These are phyloP conservation scores for Chiloscyllium punctatum DNA, from an alignment of 2,797 vertebrate species.

Conservation along the genomic window DNA sequence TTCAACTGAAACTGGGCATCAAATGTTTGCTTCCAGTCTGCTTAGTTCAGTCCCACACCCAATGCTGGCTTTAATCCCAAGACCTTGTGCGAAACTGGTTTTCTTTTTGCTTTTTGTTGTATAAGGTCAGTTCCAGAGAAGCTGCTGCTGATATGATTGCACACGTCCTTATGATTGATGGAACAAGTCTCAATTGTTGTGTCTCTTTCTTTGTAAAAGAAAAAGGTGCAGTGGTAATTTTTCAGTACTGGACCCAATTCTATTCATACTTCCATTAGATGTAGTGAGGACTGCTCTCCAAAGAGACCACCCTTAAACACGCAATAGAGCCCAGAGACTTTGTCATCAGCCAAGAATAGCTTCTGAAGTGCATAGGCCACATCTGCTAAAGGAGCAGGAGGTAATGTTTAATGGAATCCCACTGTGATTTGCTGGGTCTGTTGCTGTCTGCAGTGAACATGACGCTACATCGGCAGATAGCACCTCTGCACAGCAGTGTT, in stretches of 20 bases:
- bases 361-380: not conserved
- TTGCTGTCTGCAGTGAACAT: conserved; percentile 8
- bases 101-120: not conserved
- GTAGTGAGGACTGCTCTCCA: not conserved
- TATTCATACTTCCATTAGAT: not conserved
- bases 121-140: not conserved
- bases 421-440: not conserved
- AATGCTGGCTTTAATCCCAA: not conserved
- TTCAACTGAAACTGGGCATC: not conserved
- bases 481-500: not conserved
- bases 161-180: not conserved
- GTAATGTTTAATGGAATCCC: conserved; percentile 12
- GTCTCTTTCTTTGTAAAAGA: not conserved
- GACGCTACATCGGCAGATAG: not conserved
- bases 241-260: not conserved
- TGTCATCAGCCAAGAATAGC: not conserved
- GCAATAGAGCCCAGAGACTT: too few relatives aligned
- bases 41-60: too few relatives aligned
- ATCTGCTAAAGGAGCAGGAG: not conserved
- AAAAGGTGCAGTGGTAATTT: not conserved
- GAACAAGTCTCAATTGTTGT: not conserved
- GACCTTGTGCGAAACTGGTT: not conserved
- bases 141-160: not conserved
- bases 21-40: not conserved
- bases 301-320: not conserved